These are phyloP conservation scores for Aptenodytes patagonicus DNA, from an alignment of 2,113 vertebrate species.

Conservation along the genomic window DNA sequence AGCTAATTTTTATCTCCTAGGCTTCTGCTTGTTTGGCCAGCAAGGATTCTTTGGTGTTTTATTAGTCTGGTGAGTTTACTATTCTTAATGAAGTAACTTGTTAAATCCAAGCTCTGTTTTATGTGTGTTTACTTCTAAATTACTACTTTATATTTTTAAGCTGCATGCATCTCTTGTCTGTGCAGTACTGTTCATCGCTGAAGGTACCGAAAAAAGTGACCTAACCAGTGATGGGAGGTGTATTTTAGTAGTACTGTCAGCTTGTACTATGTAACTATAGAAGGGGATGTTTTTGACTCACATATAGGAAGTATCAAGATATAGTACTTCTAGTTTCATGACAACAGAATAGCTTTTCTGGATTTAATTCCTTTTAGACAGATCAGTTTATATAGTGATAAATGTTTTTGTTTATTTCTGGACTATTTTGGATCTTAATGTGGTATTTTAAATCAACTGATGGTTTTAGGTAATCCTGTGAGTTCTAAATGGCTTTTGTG, in stretches of 20 bases:
- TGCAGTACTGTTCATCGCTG: neutral
- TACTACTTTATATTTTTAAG: neutral
- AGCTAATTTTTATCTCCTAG: neutral
- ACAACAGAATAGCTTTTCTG: neutral
- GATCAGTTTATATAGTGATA: neutral
- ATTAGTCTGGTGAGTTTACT: neutral
- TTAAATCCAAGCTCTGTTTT: neutral
- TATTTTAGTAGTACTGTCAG: accelerated
- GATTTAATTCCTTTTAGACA: neutral
- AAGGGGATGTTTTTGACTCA: neutral
- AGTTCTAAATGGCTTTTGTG: neutral
- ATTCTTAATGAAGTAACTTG: neutral
- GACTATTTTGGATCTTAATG: neutral
- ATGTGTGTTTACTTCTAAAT: neutral
- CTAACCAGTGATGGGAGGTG: neutral
- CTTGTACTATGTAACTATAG: accelerated
- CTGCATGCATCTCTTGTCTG: accelerated
- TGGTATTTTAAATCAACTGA: neutral
- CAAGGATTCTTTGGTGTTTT: neutral
- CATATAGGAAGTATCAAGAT: neutral
- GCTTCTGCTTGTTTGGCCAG: neutral
- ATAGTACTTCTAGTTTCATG: accelerated
- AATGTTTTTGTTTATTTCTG: neutral
- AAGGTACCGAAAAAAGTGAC: neutral
- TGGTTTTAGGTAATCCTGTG: neutral